Percentiles rank a stretch among this genome's conserved stretches.
phyloP scores from a whole-genome alignment of 2,797 vertebrate genomes.

The Sciurus vulgaris region DNA sequence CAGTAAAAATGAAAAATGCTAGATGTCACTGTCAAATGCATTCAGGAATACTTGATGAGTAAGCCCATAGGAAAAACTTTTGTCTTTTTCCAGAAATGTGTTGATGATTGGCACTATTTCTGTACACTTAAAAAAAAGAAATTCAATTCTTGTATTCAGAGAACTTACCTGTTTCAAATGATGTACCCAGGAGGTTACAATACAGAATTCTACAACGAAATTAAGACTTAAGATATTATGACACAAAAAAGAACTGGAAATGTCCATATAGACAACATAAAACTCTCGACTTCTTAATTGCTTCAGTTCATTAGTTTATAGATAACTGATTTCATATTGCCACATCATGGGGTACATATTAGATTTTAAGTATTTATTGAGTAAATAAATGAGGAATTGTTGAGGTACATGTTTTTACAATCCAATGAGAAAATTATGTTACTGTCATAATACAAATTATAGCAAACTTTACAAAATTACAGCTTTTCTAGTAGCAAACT shows the following conservation, averaged over 20 bases:
- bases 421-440: neutral
- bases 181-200: conserved; percentile 1
- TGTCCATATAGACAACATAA: neutral
- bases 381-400: neutral
- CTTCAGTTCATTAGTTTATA: neutral
- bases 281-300: neutral
- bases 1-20: conserved; percentile 66
- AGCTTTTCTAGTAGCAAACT: neutral
- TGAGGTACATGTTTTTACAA: neutral
- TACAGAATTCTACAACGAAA: neutral
- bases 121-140: neutral
- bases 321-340: neutral
- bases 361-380: conserved; percentile 41
- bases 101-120: conserved; percentile 61
- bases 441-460: neutral
- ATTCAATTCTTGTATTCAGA: conserved; percentile 29
- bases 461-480: neutral
- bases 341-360: neutral
- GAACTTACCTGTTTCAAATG: conserved; percentile 34
- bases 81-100: conserved; percentile 57
- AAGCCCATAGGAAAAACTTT: conserved; percentile 36
- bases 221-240: neutral
- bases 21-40: conserved; percentile 74
- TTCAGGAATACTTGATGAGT: conserved; percentile 62
- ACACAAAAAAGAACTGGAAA: neutral